Evolutionary conservation across 2,888 invertebrate genomes (phyloP).

Genomic region (Leptopilina myrica): DNA sequence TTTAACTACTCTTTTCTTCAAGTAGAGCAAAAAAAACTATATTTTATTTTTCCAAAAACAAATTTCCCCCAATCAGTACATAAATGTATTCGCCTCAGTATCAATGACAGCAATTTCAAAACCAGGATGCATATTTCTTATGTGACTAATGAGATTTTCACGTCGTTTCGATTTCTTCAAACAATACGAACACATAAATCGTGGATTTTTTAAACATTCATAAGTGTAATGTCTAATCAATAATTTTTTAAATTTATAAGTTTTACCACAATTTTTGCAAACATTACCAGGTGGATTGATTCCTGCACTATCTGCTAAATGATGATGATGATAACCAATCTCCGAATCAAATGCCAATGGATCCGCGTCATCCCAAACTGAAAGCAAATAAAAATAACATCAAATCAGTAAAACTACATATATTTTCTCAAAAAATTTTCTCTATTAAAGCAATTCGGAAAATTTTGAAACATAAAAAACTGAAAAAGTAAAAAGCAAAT

Average conservation of each 20-base stretch:
- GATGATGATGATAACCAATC: neutral
- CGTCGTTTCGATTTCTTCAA: slow-evolving; percentile 65
- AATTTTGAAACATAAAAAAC: too few species aligned
- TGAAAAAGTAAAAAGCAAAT: too few species aligned
- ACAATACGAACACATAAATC: slow-evolving; percentile 71
- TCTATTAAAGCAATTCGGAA: too few species aligned
- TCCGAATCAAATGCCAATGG: neutral
- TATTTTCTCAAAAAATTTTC: too few species aligned
- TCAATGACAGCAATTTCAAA: slow-evolving; percentile 64
- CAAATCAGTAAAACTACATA: too few species aligned
- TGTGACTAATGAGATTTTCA: slow-evolving; percentile 67
- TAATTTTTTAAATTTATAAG: slow-evolving; percentile 65
- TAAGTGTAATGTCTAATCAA: slow-evolving; percentile 70
- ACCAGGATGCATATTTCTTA: slow-evolving; percentile 63
- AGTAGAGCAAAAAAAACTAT: too few species aligned
- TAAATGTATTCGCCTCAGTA: slow-evolving; percentile 49
- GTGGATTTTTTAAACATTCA: slow-evolving; percentile 72
- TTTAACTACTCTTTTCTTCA: too few species aligned
- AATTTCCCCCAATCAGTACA: neutral
- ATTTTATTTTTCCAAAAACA: too few species aligned
- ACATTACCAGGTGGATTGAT: slow-evolving; percentile 29
- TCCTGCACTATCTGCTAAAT: neutral
- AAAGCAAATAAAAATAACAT: slow-evolving; percentile 4
- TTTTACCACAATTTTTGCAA: slow-evolving; percentile 65
- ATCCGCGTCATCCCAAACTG: slow-evolving; percentile 3